A percentile compares a stretch with the other conserved stretches of the same genome.
phyloP scores from a whole-genome alignment of 2,888 invertebrate species.

The Piscicola geometra region DNA sequence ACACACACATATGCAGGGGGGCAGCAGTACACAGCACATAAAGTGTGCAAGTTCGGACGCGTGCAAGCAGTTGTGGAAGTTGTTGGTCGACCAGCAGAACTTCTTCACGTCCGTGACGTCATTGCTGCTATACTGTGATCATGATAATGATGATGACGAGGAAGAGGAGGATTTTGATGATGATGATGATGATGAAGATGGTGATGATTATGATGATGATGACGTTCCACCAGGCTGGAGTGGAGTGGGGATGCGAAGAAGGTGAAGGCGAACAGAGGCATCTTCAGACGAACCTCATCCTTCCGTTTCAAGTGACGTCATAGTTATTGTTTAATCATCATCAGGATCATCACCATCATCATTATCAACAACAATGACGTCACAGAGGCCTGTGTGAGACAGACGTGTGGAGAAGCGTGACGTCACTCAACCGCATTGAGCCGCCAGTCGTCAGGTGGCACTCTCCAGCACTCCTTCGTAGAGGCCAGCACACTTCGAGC shows the following conservation, averaged over 20 bases:
- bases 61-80: constrained; percentile 92
- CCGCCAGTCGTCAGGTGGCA: constrained; percentile 22
- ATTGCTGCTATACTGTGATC: not conserved
- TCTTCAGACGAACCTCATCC: constrained; percentile 88
- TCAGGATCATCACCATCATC: constrained; percentile 1
- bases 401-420: constrained; percentile 22
- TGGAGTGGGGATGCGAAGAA: constrained; percentile 81
- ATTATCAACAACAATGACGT: not conserved
- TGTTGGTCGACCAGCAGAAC: constrained; percentile 92
- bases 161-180: constrained; percentile 94
- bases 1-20: constrained; percentile 53
- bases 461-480: too few relatives aligned
- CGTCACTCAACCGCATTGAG: constrained; percentile 19
- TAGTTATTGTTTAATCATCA: not conserved
- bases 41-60: constrained; percentile 86
- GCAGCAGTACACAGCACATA: constrained; percentile 69
- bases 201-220: not conserved
- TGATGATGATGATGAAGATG: constrained; percentile 90
- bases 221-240: constrained; percentile 64
- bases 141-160: constrained; percentile 61
- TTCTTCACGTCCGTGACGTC: constrained; percentile 79
- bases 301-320: constrained; percentile 67
- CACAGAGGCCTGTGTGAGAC: constrained; percentile 19
- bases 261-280: constrained; percentile 75
- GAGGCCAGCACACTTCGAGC: too few relatives aligned